A percentile compares a stretch with the other conserved stretches of the same genome.
Conservation (phyloP, 1,140 invertebrate genomes). For the Diprion similis region DNA sequence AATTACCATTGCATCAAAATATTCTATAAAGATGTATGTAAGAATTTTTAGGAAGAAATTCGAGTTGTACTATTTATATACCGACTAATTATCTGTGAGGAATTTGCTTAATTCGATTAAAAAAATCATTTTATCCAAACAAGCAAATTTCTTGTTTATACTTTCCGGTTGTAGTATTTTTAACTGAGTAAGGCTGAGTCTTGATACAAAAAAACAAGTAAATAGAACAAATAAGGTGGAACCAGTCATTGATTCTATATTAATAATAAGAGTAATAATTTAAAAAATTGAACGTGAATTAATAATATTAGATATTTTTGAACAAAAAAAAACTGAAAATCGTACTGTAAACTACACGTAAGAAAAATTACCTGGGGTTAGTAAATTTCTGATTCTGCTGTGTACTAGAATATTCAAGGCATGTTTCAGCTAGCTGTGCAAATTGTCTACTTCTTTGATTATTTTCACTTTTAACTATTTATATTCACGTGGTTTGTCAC, state of each 20-base stretch:
- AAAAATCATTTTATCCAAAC: neutral
- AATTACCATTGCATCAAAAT: too few species aligned
- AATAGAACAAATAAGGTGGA: neutral
- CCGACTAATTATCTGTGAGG: neutral
- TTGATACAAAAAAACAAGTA: neutral
- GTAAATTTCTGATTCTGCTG: neutral
- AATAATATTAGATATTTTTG: constrained; percentile 12
- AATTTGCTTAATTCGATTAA: neutral
- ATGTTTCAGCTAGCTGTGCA: neutral
- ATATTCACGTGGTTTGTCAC: neutral
- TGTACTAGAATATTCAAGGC: neutral
- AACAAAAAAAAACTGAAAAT: neutral
- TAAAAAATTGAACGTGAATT: constrained; percentile 6
- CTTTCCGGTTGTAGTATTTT: neutral
- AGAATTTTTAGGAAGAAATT: neutral
- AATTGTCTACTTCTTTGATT: neutral
- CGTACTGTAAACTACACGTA: neutral
- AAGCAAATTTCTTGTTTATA: neutral
- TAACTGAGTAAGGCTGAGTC: neutral
- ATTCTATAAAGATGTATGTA: constrained; percentile 6
- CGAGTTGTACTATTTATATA: neutral
- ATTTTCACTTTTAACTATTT: neutral
- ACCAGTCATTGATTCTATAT: neutral
- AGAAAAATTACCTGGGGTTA: neutral
- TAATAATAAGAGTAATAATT: constrained; percentile 2